These are phyloP conservation scores for Phrynocephalus guinanensis DNA, from an alignment of 2,797 vertebrate species.

Conservation along the genomic window DNA sequence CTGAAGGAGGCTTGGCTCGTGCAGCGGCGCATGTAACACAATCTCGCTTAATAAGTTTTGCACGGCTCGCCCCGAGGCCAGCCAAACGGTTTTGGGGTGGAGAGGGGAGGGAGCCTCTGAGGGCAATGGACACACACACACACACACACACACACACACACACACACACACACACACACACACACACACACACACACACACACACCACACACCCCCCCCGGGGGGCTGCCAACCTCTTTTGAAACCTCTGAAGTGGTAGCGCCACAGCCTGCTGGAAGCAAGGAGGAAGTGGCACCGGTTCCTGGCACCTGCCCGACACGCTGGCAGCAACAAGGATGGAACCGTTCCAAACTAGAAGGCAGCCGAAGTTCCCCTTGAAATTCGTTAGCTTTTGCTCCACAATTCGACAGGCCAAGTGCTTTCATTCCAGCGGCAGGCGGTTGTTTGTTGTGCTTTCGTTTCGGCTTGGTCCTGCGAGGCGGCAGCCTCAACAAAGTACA, in stretches of 20 bases:
- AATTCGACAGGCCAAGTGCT: neutral
- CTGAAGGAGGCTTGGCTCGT: slow-evolving; percentile 58
- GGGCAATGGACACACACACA: neutral
- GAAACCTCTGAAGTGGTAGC: neutral
- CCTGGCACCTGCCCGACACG: too few relatives aligned
- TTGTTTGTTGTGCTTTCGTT: too few relatives aligned
- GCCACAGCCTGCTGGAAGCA: neutral
- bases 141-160: too few relatives aligned
- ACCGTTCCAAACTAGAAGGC: neutral
- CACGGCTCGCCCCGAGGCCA: slow-evolving; percentile 66
- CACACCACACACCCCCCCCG: too few relatives aligned
- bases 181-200: neutral
- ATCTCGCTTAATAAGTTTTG: slow-evolving; percentile 69
- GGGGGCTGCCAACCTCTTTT: neutral
- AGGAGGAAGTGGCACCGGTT: neutral
- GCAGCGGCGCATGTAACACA: slow-evolving; percentile 55
- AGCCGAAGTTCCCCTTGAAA: neutral
- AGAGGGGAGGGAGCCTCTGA: slow-evolving; percentile 19
- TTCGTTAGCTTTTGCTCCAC: neutral
- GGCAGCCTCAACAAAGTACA: too few relatives aligned
- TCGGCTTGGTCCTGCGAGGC: too few relatives aligned
- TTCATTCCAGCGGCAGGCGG: neutral
- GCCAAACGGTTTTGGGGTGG: slow-evolving; percentile 45
- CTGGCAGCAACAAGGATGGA: too few relatives aligned
- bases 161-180: too few relatives aligned